phyloP scores from a whole-genome alignment of 1,140 invertebrate species.

The Chelonus insularis region DNA sequence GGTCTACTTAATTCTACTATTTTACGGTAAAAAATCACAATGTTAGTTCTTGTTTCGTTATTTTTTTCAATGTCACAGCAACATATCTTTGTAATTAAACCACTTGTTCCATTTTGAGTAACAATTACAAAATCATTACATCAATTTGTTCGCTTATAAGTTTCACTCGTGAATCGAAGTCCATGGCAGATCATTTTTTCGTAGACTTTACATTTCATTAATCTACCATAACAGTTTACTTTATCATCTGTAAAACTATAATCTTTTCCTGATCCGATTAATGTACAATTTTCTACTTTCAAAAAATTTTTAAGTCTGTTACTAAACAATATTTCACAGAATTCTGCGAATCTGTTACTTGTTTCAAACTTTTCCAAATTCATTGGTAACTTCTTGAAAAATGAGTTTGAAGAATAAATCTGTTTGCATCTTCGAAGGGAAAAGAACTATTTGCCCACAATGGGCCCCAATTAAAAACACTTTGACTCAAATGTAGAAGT shows the following conservation, averaged over 20 bases:
- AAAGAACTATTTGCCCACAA: background rate
- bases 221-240: background rate
- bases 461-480: conserved; percentile 1
- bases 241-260: background rate
- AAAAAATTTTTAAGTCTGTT: background rate
- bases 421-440: background rate
- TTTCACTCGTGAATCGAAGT: background rate
- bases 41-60: too few species aligned
- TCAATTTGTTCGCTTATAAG: background rate
- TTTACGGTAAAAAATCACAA: too few species aligned
- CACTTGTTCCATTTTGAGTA: background rate
- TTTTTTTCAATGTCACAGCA: background rate
- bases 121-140: conserved; percentile 7
- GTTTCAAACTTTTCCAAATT: background rate
- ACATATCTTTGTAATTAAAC: conserved; percentile 21
- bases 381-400: background rate
- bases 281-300: background rate
- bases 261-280: conserved; percentile 10
- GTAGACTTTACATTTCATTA: background rate
- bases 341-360: background rate
- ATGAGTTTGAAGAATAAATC: background rate
- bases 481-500: background rate
- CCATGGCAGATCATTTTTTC: conserved; percentile 5
- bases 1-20: too few species aligned
- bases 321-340: background rate